Evolutionary conservation across 2,797 vertebrate species (phyloP).

Genomic region (Neosalanx taihuensis): DNA sequence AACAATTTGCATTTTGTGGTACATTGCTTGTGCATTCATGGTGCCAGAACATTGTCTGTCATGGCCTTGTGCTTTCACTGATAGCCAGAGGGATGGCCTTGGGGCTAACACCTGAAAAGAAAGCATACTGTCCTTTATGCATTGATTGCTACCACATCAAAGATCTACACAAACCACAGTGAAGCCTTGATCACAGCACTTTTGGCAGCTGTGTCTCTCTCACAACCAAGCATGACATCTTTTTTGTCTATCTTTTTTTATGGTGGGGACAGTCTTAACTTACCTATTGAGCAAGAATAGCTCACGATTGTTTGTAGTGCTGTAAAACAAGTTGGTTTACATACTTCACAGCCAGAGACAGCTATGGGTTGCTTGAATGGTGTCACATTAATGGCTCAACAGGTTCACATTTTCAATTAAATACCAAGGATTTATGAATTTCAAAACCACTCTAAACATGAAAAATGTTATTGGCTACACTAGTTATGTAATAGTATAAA

Average conservation of each 20-base stretch:
- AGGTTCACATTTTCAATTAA: too few relatives aligned
- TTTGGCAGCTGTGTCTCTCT: conserved; percentile 21
- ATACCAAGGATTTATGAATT: too few relatives aligned
- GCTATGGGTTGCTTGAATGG: conserved; percentile 32
- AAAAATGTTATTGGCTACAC: too few relatives aligned
- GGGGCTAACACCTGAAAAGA: neutral
- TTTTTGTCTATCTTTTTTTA: conserved; percentile 11
- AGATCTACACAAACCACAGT: conserved; percentile 13
- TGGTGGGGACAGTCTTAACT: conserved; percentile 44
- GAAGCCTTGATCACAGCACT: conserved; percentile 34
- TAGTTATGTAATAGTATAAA: too few relatives aligned
- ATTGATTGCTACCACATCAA: conserved; percentile 36
- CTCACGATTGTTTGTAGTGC: conserved; percentile 54
- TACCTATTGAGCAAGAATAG: conserved; percentile 41
- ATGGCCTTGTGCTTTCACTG: neutral
- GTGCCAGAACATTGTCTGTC: neutral
- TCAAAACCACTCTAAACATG: too few relatives aligned
- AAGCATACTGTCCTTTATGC: conserved; percentile 32
- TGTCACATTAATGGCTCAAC: neutral
- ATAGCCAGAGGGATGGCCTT: neutral
- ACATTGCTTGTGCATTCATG: neutral
- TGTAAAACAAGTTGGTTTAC: conserved; percentile 70
- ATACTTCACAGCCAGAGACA: conserved; percentile 54
- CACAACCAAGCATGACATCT: conserved; percentile 39
- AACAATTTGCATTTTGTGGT: neutral